These are phyloP conservation scores for Himantopus leucocephalus DNA, from an alignment of 2,113 vertebrate species.

Conservation along the genomic window DNA sequence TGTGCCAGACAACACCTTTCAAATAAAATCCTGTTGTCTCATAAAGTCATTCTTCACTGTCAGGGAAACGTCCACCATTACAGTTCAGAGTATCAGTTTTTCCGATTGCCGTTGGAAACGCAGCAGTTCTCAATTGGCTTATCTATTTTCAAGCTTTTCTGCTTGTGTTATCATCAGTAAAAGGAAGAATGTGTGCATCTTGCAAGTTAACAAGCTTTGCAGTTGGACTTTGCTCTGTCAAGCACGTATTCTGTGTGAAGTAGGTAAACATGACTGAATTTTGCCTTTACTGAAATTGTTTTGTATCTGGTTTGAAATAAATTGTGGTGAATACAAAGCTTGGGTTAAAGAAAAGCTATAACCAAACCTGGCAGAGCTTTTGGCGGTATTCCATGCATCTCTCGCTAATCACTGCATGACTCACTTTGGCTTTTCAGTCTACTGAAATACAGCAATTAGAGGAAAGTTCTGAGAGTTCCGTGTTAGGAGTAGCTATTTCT, in stretches of 20 bases:
- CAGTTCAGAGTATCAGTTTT: not conserved
- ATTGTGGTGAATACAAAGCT: not conserved
- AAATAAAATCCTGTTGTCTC: not conserved
- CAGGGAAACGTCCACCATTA: not conserved
- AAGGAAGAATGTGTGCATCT: not conserved
- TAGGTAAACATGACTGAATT: not conserved
- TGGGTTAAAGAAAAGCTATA: not conserved
- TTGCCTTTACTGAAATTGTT: not conserved
- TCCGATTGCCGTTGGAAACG: not conserved
- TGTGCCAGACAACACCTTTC: not conserved
- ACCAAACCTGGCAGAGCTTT: not conserved
- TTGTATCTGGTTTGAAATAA: not conserved
- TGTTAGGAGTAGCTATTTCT: not conserved
- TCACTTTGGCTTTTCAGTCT: not conserved
- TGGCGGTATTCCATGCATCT: not conserved
- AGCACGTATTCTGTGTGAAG: not conserved
- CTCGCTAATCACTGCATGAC: not conserved
- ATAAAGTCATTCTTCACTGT: not conserved
- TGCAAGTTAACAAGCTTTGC: not conserved
- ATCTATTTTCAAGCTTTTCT: not conserved
- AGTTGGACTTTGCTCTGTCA: not conserved
- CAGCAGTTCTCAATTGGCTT: not conserved
- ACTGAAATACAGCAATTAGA: not conserved
- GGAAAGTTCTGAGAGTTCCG: not conserved
- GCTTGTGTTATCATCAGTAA: not conserved